A percentile compares a stretch with the other conserved stretches of the same genome.
Conservation (phyloP, 1,140 invertebrate genomes). For the Drosophila kanapiae region DNA sequence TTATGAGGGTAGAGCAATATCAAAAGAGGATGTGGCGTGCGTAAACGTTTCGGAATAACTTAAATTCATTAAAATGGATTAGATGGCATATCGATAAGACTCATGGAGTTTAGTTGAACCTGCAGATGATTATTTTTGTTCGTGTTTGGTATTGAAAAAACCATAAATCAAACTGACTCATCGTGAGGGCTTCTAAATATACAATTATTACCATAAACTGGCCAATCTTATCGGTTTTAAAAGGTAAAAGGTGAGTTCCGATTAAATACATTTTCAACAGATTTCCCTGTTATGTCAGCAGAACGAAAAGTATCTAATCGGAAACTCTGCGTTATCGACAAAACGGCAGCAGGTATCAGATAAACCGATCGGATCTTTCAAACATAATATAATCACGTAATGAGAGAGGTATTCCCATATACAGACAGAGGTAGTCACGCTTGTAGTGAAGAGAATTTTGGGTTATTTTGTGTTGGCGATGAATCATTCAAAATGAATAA, state of each 20-base stretch:
- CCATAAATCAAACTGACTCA: slow-evolving; percentile 29
- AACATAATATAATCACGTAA: slow-evolving; percentile 30
- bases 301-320: slow-evolving; percentile 20
- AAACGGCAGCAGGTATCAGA: slow-evolving; percentile 26
- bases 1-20: slow-evolving; percentile 4
- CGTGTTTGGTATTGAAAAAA: slow-evolving; percentile 17
- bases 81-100: slow-evolving; percentile 11
- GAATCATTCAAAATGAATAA: background rate
- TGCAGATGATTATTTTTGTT: slow-evolving; percentile 19
- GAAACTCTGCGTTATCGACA: slow-evolving; percentile 4
- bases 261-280: slow-evolving; percentile 38
- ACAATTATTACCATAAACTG: slow-evolving; percentile 28
- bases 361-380: slow-evolving; percentile 16
- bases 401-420: background rate
- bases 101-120: background rate
- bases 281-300: slow-evolving; percentile 31
- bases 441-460: background rate
- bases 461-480: background rate
- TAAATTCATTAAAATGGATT: slow-evolving; percentile 25
- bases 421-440: background rate
- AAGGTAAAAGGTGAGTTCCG: slow-evolving; percentile 1
- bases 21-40: slow-evolving; percentile 43
- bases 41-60: background rate
- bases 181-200: slow-evolving; percentile 21
- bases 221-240: slow-evolving; percentile 30